Conservation (phyloP, 2,113 vertebrate species). For the Crotophaga sulcirostris region DNA sequence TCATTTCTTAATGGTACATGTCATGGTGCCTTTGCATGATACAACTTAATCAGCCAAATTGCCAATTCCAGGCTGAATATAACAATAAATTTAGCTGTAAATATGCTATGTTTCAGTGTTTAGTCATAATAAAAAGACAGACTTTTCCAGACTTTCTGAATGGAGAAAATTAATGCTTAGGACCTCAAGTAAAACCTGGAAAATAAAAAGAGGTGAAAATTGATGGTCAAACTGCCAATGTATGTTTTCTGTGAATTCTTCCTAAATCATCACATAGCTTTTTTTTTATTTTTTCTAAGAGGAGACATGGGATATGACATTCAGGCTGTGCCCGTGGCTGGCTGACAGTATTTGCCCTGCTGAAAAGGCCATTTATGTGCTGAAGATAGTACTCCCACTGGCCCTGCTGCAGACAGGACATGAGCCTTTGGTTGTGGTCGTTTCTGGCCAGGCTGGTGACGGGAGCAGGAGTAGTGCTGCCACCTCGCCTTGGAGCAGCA, state of each 20-base stretch:
- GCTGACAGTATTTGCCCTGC: neutral
- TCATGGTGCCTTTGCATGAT: neutral
- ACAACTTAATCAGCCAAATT: constrained; percentile 29
- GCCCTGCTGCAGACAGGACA: neutral
- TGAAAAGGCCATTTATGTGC: neutral
- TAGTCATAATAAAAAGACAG: neutral
- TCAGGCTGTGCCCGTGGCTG: neutral
- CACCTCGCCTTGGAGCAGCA: neutral
- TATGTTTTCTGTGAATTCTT: neutral
- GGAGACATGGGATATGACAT: neutral
- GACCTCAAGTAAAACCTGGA: neutral
- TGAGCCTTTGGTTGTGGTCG: neutral
- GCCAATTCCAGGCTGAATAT: neutral
- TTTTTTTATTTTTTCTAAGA: neutral
- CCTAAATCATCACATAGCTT: neutral
- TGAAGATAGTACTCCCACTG: neutral
- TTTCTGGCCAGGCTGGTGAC: neutral
- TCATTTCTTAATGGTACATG: neutral
- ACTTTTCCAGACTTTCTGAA: neutral
- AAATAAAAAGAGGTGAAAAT: neutral
- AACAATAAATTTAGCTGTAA: constrained; percentile 17
- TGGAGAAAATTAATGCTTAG: neutral
- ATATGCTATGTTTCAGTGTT: constrained; percentile 19
- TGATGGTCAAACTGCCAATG: neutral
- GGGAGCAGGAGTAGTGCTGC: rapidly evolving